Evolutionary conservation across 2,797 vertebrate genomes (phyloP), one percentile per base, ranked within the genome.

Genomic region (Ctenosaura bakeri): DNA sequence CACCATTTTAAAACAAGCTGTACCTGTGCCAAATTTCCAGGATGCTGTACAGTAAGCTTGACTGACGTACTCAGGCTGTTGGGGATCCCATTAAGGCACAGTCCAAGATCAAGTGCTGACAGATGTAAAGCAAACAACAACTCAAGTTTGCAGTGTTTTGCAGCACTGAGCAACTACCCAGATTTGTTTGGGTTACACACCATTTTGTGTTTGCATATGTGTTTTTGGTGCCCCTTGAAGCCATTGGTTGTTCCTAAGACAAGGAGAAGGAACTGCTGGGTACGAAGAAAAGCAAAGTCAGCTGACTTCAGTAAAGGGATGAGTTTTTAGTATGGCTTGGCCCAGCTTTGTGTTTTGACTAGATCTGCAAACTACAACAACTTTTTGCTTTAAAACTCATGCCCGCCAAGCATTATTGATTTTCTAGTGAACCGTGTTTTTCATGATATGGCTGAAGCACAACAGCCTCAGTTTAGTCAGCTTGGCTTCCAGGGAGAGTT

Each of bases 201-300:
- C n/a, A 18, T 22, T 38, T 74, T 13, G 38, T 52, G 18, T 83
- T 64, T 32, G 13, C 35, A 79, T 38, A 89, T 56, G 3, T 86
- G 42, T n/a, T 16, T 32, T 82, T 62, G 56, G 1, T 13, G 1
- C 24, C 3, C 8, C 13, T 4, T 0, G 0, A 12, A 78, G 12
- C 3, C 35, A 16, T 7, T 2, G 64, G 29, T 6, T 24, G 18
- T 87, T 78, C 50, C 29, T 12, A 54, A 46, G 20, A 32, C 29
- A 62, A 1, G 64, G 16, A 1, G 0, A 2, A 2, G 2, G 20
- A 0, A 0, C 0, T 6, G 46, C 0, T 1, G 10, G 0, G 0
- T 0, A 24, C 18, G 0, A 32, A 42, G 42, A 0, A 24, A 6
- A 16, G 22, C 35, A 35, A 0, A 24, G 2, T 0, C 1, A 0